Conservation (phyloP, 2,888 invertebrate species). For the Zaprionus obscuricornis region DNA sequence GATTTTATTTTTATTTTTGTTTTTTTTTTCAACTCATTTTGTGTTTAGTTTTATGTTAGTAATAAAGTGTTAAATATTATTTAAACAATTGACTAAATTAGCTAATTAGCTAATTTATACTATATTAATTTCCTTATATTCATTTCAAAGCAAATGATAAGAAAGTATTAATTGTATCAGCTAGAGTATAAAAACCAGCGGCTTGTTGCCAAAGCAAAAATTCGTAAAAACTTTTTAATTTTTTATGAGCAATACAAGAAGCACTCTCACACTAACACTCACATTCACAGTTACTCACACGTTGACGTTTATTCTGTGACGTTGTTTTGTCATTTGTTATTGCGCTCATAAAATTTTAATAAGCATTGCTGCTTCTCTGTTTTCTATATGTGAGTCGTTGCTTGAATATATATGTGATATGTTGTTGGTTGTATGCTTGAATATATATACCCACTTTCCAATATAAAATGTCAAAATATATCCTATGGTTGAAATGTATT, state of each 20-base stretch:
- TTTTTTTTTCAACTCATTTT: slow-evolving; percentile 23
- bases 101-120: too few species aligned
- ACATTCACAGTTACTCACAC: not conserved
- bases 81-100: too few species aligned
- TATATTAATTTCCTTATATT: too few species aligned
- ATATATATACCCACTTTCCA: not conserved
- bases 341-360: slow-evolving; percentile 66
- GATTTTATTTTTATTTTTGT: slow-evolving; percentile 41
- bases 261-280: slow-evolving; percentile 9
- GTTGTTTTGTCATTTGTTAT: slow-evolving; percentile 48
- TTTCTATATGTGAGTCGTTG: not conserved
- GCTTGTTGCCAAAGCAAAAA: too few species aligned
- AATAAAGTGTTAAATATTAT: slow-evolving; percentile 8
- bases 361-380: slow-evolving; percentile 30
- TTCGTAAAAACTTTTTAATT: slow-evolving; percentile 41
- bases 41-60: slow-evolving; percentile 1
- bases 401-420: slow-evolving; percentile 6
- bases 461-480: too few species aligned
- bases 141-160: not conserved
- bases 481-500: too few species aligned
- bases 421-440: slow-evolving; percentile 3
- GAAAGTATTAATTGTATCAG: not conserved
- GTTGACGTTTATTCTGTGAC: slow-evolving; percentile 7
- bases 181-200: not conserved
- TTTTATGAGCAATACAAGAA: slow-evolving; percentile 59